Evolutionary conservation across 2,797 vertebrate species (phyloP).

Genomic region (Antrozous pallidus): DNA sequence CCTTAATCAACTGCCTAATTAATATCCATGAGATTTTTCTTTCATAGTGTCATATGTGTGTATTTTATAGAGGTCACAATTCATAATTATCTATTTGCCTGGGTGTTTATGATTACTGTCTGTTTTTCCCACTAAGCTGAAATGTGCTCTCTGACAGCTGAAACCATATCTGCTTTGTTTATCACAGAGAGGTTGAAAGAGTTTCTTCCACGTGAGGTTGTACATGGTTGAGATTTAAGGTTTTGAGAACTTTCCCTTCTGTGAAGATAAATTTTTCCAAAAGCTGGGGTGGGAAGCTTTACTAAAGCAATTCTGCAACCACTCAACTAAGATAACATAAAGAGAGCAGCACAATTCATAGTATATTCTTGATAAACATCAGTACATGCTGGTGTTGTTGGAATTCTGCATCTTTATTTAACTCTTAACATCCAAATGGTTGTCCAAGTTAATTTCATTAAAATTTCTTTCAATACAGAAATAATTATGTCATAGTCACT

Average conservation of each 20-base stretch:
- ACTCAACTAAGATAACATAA: not conserved
- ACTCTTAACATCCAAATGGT: not conserved
- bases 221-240: not conserved
- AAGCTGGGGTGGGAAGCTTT: not conserved
- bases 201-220: not conserved
- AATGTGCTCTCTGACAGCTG: not conserved
- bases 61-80: not conserved
- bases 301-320: not conserved
- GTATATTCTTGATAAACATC: not conserved
- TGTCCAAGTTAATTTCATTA: not conserved
- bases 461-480: not conserved
- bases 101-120: not conserved
- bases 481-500: not conserved
- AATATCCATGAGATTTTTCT: not conserved
- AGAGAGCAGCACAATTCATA: not conserved
- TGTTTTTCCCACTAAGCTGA: not conserved
- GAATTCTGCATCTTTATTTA: not conserved
- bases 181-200: not conserved
- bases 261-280: not conserved
- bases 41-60: not conserved
- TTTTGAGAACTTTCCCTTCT: not conserved
- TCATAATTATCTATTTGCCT: not conserved
- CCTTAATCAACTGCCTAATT: not conserved
- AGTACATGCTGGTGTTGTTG: not conserved
- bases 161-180: not conserved